Conservation (phyloP, 1,140 invertebrate species). For the Aphelinus atriplicis region DNA sequence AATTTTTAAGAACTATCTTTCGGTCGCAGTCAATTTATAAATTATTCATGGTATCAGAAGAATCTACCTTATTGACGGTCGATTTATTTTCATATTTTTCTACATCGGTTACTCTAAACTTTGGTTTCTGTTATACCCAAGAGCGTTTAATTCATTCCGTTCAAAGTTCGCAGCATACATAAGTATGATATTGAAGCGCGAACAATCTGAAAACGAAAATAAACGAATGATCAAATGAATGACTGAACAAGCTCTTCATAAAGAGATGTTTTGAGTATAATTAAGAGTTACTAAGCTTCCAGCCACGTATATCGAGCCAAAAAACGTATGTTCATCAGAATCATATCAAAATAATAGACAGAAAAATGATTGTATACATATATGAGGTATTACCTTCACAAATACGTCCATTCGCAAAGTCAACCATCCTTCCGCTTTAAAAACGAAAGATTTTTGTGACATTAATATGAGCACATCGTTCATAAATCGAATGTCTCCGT, state of each 20-base stretch:
- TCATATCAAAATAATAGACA: no score
- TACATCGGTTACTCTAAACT: no score
- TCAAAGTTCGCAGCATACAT: conserved; percentile 23
- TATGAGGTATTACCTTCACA: conserved; percentile 3
- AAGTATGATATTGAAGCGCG: conserved; percentile 27
- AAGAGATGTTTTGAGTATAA: not conserved
- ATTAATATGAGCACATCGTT: conserved; percentile 17
- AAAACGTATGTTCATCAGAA: no score
- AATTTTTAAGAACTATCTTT: no score
- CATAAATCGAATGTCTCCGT: conserved; percentile 12
- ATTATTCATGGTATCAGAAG: no score
- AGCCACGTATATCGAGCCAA: not conserved
- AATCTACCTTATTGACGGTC: no score
- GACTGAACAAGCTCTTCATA: not conserved
- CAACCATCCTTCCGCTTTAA: not conserved
- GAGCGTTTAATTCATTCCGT: not conserved
- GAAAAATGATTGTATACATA: no score
- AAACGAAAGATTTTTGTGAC: conserved; percentile 12
- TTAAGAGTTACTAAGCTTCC: no score
- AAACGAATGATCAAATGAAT: not conserved
- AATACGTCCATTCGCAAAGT: not conserved
- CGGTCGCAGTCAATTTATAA: no score
- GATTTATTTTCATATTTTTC: no score
- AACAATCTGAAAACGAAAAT: conserved; percentile 17
- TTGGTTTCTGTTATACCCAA: no score